Evolutionary conservation across 2,113 vertebrate genomes (phyloP).

Genomic region (Sminthopsis crassicaudata): DNA sequence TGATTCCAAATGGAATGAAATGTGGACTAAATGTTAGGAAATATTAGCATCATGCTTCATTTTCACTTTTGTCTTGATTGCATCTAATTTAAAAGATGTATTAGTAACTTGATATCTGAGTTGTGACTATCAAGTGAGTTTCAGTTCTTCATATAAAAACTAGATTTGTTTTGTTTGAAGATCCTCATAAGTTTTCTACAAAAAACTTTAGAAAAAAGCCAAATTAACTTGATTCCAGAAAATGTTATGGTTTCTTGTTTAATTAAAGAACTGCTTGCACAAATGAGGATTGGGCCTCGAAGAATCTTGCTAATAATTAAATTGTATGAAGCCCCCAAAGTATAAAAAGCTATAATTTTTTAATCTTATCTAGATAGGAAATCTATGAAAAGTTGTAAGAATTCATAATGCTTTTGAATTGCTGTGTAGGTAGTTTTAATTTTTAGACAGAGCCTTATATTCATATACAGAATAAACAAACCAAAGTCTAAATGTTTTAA

Average conservation of each 20-base stretch:
- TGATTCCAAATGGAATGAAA: conserved; percentile 12
- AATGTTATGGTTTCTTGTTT: conserved; percentile 49
- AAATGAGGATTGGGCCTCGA: conserved; percentile 45
- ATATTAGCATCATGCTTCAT: not conserved
- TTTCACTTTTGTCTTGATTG: conserved; percentile 25
- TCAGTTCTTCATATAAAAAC: conserved; percentile 17
- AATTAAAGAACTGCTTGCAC: conserved; percentile 65
- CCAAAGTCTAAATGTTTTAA: conserved; percentile 3
- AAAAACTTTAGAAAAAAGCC: conserved; percentile 7
- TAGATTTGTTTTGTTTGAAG: conserved; percentile 17
- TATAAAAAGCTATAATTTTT: conserved; percentile 19
- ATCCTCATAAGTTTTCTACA: not conserved
- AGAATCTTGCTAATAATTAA: conserved; percentile 66
- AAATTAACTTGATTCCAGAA: conserved; percentile 19
- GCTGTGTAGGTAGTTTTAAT: not conserved
- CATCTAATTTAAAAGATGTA: conserved; percentile 10
- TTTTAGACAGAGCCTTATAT: conserved; percentile 36
- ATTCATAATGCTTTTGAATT: conserved; percentile 35
- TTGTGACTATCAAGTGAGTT: conserved; percentile 33
- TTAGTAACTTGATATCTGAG: conserved; percentile 2
- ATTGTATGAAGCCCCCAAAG: conserved; percentile 55
- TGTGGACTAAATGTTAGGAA: not conserved
- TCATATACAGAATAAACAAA: conserved; percentile 51
- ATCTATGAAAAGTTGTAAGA: conserved; percentile 41
- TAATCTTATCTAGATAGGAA: conserved; percentile 27